Evolutionary conservation across 2,888 invertebrate species (phyloP).

Genomic region (Drosophila acutilabella): DNA sequence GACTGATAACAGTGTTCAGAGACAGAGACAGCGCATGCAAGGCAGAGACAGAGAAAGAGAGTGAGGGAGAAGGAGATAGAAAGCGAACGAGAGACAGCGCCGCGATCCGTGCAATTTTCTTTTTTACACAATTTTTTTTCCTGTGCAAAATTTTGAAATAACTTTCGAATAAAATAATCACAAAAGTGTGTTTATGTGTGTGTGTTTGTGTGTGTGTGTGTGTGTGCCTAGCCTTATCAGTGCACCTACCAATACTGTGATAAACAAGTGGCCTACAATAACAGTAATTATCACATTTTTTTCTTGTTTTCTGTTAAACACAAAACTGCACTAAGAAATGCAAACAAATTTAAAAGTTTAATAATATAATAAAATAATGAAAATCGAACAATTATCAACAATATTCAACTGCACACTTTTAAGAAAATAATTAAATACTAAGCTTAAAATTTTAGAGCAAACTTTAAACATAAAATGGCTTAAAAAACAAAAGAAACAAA

Average conservation of each 20-base stretch:
- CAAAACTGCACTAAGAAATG: slow-evolving; percentile 27
- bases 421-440: not conserved
- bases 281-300: slow-evolving; percentile 12
- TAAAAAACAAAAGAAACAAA: not conserved
- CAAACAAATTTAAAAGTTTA: not conserved
- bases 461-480: not conserved
- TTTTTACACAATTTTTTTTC: slow-evolving; percentile 35
- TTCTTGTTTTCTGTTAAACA: slow-evolving; percentile 13
- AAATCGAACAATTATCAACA: not conserved
- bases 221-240: slow-evolving; percentile 42
- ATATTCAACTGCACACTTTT: slow-evolving; percentile 8
- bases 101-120: slow-evolving; percentile 32
- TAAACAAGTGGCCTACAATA: slow-evolving; percentile 47
- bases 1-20: slow-evolving; percentile 65
- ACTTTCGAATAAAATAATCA: not conserved
- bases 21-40: slow-evolving; percentile 1
- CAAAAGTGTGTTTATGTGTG: slow-evolving; percentile 2
- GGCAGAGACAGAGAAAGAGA: not conserved
- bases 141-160: slow-evolving; percentile 2
- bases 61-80: not conserved
- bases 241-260: slow-evolving; percentile 50
- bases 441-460: not conserved
- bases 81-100: not conserved
- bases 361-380: not conserved
- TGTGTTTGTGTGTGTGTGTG: slow-evolving; percentile 16